These are phyloP conservation scores for Melipona quadrifasciata DNA, from an alignment of 1,140 invertebrate species.

Conservation along the genomic window DNA sequence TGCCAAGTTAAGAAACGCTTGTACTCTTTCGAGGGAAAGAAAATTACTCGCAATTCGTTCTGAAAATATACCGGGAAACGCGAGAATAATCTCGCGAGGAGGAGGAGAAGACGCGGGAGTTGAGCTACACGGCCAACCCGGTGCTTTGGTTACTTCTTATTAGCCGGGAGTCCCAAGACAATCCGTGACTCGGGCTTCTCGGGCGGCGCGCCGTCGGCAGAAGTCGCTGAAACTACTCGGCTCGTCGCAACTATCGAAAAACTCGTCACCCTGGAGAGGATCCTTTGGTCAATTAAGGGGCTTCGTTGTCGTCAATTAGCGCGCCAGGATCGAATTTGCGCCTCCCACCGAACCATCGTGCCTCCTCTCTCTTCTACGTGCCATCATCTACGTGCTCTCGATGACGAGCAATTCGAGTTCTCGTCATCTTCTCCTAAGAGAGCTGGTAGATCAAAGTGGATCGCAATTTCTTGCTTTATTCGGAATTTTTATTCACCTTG, in stretches of 20 bases:
- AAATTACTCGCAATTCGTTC: too few species aligned
- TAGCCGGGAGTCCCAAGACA: constrained; percentile 34
- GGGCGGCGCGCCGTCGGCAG: constrained; percentile 7
- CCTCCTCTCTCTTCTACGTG: neutral
- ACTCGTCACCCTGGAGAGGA: constrained; percentile 38
- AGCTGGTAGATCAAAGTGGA: neutral
- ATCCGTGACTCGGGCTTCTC: constrained; percentile 30
- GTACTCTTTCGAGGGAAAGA: too few species aligned
- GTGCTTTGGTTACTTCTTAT: neutral
- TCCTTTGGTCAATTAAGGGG: constrained; percentile 62
- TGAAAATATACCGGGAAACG: neutral
- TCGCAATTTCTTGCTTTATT: neutral
- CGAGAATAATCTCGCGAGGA: too few species aligned
- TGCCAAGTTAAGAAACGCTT: too few species aligned
- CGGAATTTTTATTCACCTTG: too few species aligned
- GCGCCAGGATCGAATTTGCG: neutral
- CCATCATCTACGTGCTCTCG: neutral
- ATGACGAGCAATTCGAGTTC: neutral
- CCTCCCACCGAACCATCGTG: neutral
- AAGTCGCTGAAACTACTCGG: constrained; percentile 50
- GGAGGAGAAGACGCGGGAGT: neutral
- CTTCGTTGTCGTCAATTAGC: constrained; percentile 59
- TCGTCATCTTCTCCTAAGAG: neutral
- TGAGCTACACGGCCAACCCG: neutral
- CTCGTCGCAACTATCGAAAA: constrained; percentile 62